A percentile compares a stretch with the other conserved stretches of the same genome.
phyloP scores from a whole-genome alignment of 2,113 vertebrate genomes.

The Rhinolophus ferrumequinum region DNA sequence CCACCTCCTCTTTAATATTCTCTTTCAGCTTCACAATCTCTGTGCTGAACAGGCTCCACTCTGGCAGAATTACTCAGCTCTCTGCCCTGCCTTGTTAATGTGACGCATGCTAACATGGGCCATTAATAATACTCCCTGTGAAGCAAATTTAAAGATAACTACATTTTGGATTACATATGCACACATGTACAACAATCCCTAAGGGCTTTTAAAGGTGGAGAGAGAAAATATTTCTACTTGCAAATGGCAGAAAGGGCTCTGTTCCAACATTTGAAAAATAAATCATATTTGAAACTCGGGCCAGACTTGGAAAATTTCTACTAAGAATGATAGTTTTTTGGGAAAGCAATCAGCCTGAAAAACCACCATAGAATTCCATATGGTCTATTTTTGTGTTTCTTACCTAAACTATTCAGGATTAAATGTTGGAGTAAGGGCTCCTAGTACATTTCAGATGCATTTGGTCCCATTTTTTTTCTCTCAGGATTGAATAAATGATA shows the following conservation, averaged over 20 bases:
- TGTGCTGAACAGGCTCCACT: background rate
- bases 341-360: slow-evolving; percentile 35
- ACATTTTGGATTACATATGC: slow-evolving; percentile 58
- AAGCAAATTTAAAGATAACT: slow-evolving; percentile 60
- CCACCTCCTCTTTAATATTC: background rate
- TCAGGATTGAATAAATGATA: slow-evolving; percentile 15
- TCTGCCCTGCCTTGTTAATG: background rate
- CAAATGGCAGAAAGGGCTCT: slow-evolving; percentile 64
- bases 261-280: slow-evolving; percentile 71
- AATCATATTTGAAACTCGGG: slow-evolving; percentile 61
- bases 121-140: slow-evolving; percentile 45
- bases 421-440: slow-evolving; percentile 21
- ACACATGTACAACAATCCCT: background rate
- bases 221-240: slow-evolving; percentile 73
- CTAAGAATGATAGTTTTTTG: slow-evolving; percentile 50
- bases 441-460: slow-evolving; percentile 55
- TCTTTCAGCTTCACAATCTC: background rate
- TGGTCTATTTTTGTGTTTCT: slow-evolving; percentile 42
- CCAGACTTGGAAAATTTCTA: slow-evolving; percentile 62
- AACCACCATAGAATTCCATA: slow-evolving; percentile 41
- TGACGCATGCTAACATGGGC: slow-evolving; percentile 46
- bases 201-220: slow-evolving; percentile 70
- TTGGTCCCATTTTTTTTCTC: slow-evolving; percentile 19
- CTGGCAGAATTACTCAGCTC: background rate
- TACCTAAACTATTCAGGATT: slow-evolving; percentile 34